Base-by-base conservation (phyloP, 2,113 vertebrate genomes). In the Leucopternis melanops region DNA sequence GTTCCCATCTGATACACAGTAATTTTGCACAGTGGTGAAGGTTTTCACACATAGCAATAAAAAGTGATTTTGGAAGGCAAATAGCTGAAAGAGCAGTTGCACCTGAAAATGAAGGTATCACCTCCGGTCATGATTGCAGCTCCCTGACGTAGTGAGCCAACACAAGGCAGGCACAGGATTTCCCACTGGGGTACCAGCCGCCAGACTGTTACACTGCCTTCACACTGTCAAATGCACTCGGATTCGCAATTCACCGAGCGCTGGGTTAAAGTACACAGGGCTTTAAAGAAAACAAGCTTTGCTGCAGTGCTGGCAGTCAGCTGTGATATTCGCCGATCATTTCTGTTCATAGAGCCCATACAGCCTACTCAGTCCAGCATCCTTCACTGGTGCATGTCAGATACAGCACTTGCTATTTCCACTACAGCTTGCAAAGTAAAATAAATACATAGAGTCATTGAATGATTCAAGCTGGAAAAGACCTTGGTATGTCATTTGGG, bases 31-130 rank as follows among this genome's bases (percentile, higher is more conserved):
- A 61, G 79, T 32, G 18, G 38, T 36, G 93, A 77, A 95, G 93
- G 90, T 87, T 95, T 97, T 96, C 94, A 92, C 93, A 90, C 80
- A 6, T 79, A 57, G 72, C 83, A 74, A 62, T 88, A 59, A 94
- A 11, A 62, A 94, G 78, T 10, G 73, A 63, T 70, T 95, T 90
- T 22, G 13, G 77, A 54, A 96, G 67, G 90, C 71, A 90, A 93
- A 90, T 17, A 62, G 65, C 88, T 84, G 92, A 78, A 90, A 75
- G 88, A 92, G 65, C 69, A 74, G 78, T 78, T 62, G 90, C 86
- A 95, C 90, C 93, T 97, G 94, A 67, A 94, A 96, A 96, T 91
- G 82, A 75, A 92, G 70, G 86, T 63, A 71, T 94, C 95, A 88
- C 91, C 93, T 63, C 63, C 2, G 58, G 94, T 73, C 74, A n/a